A percentile compares a stretch with the other conserved stretches of the same genome.
Evolutionary conservation across 2,888 invertebrate species (phyloP).

Genomic region (Cantharis rufa): DNA sequence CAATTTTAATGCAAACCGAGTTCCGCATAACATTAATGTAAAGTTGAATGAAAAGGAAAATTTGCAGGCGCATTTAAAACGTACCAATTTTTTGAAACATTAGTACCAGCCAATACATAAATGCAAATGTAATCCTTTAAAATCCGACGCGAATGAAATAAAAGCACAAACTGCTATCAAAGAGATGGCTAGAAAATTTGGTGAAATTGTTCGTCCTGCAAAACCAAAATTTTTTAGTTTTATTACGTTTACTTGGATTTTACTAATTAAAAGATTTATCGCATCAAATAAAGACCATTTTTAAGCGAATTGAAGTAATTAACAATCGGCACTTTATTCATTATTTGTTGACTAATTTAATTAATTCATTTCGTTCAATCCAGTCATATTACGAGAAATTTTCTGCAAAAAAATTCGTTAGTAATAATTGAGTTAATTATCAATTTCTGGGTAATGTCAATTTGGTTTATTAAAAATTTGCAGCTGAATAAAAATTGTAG

Average conservation of each 20-base stretch:
- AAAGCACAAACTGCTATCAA: background rate
- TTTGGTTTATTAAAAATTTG: background rate
- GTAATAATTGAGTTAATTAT: background rate
- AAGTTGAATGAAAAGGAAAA: background rate
- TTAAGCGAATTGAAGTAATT: slow-evolving; percentile 4
- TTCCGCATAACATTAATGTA: background rate
- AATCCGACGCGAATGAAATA: slow-evolving; percentile 13
- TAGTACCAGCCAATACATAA: background rate
- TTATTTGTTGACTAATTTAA: slow-evolving; percentile 17
- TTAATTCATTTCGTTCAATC: background rate
- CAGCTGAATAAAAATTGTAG: background rate
- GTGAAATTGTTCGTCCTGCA: background rate
- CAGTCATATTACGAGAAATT: background rate
- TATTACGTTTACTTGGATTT: background rate
- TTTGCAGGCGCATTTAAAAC: background rate
- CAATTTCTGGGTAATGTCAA: background rate
- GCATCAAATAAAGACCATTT: background rate
- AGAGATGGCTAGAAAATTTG: background rate
- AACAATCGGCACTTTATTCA: slow-evolving; percentile 10
- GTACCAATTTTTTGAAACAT: background rate
- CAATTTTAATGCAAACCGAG: background rate
- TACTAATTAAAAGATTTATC: background rate
- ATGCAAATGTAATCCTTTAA: slow-evolving; percentile 18
- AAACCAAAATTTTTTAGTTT: background rate
- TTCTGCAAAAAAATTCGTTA: background rate